Conservation (phyloP, 2,113 vertebrate genomes). For the Sturnira hondurensis region DNA sequence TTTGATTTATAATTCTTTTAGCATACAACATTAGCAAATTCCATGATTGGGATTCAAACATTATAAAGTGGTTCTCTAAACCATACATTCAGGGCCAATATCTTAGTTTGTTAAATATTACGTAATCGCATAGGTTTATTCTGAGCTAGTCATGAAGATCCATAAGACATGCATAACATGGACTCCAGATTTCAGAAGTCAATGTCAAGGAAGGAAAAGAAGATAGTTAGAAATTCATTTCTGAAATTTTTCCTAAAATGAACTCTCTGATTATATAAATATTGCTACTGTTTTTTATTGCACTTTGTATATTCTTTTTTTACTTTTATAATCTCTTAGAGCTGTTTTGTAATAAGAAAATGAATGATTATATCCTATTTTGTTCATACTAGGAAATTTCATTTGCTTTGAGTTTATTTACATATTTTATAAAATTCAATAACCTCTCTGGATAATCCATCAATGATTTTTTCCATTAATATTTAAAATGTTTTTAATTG, state of each 20-base stretch:
- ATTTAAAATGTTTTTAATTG: background rate
- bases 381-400: background rate
- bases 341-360: background rate
- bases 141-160: background rate
- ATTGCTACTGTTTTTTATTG: background rate
- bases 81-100: background rate
- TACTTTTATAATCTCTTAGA: background rate
- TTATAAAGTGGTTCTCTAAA: background rate
- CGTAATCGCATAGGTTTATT: background rate
- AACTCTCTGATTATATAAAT: background rate
- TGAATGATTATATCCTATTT: background rate
- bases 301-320: background rate
- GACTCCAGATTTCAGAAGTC: background rate
- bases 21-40: background rate
- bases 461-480: background rate
- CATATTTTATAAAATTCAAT: background rate
- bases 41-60: background rate
- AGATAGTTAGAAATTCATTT: background rate
- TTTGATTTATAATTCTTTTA: background rate
- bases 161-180: background rate
- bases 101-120: background rate
- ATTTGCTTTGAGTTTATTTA: background rate
- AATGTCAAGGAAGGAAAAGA: background rate
- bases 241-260: background rate
- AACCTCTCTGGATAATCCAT: background rate